Conservation (phyloP, 2,113 vertebrate species). For the Equus przewalskii region DNA sequence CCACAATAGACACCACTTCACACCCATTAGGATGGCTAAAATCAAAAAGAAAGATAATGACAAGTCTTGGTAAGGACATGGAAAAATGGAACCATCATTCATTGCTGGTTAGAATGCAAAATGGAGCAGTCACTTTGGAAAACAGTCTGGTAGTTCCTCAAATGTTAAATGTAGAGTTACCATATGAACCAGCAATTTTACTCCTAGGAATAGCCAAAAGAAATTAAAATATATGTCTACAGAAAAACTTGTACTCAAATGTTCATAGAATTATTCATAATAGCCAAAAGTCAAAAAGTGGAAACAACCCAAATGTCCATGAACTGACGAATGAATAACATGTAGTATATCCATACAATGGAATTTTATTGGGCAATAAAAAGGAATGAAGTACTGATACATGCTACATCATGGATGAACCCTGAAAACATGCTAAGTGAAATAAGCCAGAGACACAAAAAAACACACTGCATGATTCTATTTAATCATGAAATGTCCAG, state of each 20-base stretch:
- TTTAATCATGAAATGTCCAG: background rate
- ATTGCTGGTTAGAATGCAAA: background rate
- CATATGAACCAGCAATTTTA: conserved; percentile 31
- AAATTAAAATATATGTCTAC: background rate
- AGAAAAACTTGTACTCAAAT: background rate
- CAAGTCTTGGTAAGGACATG: background rate
- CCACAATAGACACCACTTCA: background rate
- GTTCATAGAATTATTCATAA: background rate
- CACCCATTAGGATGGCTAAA: background rate
- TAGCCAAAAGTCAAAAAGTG: background rate
- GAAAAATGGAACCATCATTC: background rate
- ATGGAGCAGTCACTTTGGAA: background rate
- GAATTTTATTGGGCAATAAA: background rate
- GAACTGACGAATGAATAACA: background rate
- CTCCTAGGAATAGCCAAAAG: background rate
- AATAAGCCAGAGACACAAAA: background rate
- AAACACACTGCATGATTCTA: background rate
- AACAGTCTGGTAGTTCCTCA: background rate
- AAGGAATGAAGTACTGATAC: background rate
- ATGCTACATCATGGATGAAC: background rate
- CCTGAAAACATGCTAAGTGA: background rate
- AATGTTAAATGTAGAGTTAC: background rate
- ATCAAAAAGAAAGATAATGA: background rate
- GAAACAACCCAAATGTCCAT: background rate
- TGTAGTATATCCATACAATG: background rate